Conservation (phyloP, 2,797 vertebrate genomes). For the Anas georgica region DNA sequence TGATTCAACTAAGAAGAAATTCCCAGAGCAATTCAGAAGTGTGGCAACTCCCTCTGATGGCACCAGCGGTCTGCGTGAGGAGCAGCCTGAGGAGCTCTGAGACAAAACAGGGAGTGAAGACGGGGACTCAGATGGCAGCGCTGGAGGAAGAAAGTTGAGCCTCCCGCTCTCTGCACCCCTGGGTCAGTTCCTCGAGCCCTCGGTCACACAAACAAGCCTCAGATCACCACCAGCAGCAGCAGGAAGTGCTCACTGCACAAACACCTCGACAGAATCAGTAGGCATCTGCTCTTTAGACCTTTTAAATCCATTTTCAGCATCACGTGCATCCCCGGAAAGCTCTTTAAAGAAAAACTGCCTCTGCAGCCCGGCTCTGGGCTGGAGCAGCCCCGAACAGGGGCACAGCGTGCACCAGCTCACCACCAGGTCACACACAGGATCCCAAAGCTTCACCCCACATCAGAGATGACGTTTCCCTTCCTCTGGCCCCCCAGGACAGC, state of each 20-base stretch:
- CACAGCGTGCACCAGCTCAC: fast-evolving
- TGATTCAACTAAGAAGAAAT: background rate
- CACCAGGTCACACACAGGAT: background rate
- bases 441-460: background rate
- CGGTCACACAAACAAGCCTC: fast-evolving
- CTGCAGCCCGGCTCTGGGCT: fast-evolving
- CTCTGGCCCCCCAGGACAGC: background rate
- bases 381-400: background rate
- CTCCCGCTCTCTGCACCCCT: fast-evolving
- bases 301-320: background rate
- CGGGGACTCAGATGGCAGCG: background rate
- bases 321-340: background rate
- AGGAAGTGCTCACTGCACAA: background rate
- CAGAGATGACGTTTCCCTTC: background rate
- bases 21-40: background rate
- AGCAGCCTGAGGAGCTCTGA: fast-evolving
- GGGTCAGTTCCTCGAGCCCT: fast-evolving
- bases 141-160: background rate
- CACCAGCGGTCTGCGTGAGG: background rate
- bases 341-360: background rate
- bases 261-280: background rate
- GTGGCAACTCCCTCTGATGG: background rate
- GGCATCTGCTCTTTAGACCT: background rate
- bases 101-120: background rate
- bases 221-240: background rate